phyloP scores from a whole-genome alignment of 2,113 vertebrate species.

The Bettongia penicillata region DNA sequence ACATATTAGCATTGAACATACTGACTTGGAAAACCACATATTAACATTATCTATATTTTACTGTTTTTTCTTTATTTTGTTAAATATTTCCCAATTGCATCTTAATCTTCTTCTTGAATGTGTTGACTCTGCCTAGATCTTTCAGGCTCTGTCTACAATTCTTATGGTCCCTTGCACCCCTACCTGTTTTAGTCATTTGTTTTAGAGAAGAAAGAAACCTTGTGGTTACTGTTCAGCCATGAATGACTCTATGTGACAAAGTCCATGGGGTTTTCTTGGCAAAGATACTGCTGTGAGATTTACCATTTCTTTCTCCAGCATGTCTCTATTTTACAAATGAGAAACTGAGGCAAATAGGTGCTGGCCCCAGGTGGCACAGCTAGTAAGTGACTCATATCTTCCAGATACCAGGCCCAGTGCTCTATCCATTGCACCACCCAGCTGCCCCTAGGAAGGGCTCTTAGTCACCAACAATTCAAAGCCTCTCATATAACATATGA shows the following conservation, averaged over 20 bases:
- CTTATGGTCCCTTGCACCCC: background rate
- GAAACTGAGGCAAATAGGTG: no score
- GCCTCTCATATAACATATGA: background rate
- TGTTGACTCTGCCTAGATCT: background rate
- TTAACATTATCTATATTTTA: background rate
- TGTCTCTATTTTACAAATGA: no score
- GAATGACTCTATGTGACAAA: no score
- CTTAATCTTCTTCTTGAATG: background rate
- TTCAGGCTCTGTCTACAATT: background rate
- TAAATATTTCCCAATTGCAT: background rate
- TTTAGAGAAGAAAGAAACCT: background rate
- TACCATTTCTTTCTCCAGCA: no score
- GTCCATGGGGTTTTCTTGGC: no score
- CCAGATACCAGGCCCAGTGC: background rate
- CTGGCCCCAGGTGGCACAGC: no score
- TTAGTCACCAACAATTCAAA: background rate
- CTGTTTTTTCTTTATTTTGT: background rate
- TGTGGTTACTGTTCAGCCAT: background rate
- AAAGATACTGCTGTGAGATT: no score
- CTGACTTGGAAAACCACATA: background rate
- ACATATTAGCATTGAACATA: background rate
- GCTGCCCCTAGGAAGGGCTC: background rate
- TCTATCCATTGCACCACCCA: background rate
- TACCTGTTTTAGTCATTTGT: background rate
- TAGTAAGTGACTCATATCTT: background rate